Base-by-base conservation (phyloP, 2,113 vertebrate genomes). In the Forbesichthys papilliferus region DNA sequence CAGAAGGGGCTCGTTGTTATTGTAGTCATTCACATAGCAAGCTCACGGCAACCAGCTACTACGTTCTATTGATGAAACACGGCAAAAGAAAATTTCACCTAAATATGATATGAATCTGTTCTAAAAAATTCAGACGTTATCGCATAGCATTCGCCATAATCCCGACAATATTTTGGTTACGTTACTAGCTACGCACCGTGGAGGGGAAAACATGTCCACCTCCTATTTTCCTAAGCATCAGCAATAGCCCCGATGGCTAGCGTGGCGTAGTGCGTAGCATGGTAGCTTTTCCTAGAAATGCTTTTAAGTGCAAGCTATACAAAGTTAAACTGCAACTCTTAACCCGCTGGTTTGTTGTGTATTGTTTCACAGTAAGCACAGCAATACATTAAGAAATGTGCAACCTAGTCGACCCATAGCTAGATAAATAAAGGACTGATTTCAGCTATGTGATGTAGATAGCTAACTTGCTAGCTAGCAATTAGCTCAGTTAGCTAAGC, bases 141-240 rank as follows among this genome's bases (percentile, higher is more conserved):
- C 69, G 8, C 7, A 5, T 11, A 74, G 73, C 69, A 58, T 69
- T 70, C 9, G 36, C 42, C 52, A 71, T 42, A 73, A 61, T 58
- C 3, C 54, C 58, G 54, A 64, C 58, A 72, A 69, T 57, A 68
- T 82, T 70, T 84, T 79, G 82, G 54, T 53, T 8, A 42, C 36
- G 36, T 42, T 75, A 75, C 56, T 80, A 87, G 77, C 89, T 89
- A 82, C 89, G 90, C 87, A 89, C 69, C 90, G 84, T 77, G 82
- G 61, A 79, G 91, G 79, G 90, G 87, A 83, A 91, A 86, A 92
- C 88, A 90, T 79, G 92, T 93, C 91, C 93, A 92, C 92, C 91
- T 93, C 90, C 91, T 88, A 88, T 92, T 90, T 91, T 92, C 89
- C 88, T 87, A 91, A 90, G 90, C 91, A 90, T 93, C 92, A 91